Base-by-base conservation (phyloP, 2,113 vertebrate genomes). In the Psittacula cyanocephala region DNA sequence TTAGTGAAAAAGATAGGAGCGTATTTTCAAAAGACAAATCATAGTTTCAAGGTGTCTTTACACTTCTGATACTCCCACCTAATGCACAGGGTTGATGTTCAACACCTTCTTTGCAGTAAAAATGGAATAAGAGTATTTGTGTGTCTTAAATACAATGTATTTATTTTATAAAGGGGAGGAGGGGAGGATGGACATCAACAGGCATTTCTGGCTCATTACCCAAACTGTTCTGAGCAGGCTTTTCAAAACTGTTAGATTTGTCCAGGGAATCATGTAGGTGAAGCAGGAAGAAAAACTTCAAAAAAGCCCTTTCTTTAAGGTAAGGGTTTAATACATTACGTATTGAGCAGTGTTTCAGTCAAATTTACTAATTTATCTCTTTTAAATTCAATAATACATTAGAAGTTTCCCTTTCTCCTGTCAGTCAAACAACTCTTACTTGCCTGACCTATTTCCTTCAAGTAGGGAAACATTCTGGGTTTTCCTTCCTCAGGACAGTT, bases 381-480 rank as follows among this genome's bases (percentile, higher is more conserved):
- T 78, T 84, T 89, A 37, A 68, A 64, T 50, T 88, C 27, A 77
- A 1, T 19, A 82, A 39, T 60, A 13, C 6, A 10, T 53, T 57
- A n/a, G 4, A 5, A 4, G 3, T 17, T 62, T 82, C 16, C 3
- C 28, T 81, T 91, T 89, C 13, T 5, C 7, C 10, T 62, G 0
- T 55, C 37, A 37, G 4, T 94, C 35, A 50, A 80, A 82, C 17
- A 71, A 33, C 37, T 72, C 25, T 72, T 74, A 31, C 7, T 90
- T 72, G 14, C n/a, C 74, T 86, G 23, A 60, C 17, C 35, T 63
- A 1, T 59, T 86, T 86, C 13, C 33, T 85, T 83, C 43, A 63
- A 53, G 23, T 74, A 62, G 72, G 75, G 67, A 62, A 89, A 88
- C 43, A 47, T 5, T 28, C 8, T 19, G 52, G 19, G 0, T 60